phyloP scores from a whole-genome alignment of 2,113 vertebrate genomes.

The Pandion haliaetus region DNA sequence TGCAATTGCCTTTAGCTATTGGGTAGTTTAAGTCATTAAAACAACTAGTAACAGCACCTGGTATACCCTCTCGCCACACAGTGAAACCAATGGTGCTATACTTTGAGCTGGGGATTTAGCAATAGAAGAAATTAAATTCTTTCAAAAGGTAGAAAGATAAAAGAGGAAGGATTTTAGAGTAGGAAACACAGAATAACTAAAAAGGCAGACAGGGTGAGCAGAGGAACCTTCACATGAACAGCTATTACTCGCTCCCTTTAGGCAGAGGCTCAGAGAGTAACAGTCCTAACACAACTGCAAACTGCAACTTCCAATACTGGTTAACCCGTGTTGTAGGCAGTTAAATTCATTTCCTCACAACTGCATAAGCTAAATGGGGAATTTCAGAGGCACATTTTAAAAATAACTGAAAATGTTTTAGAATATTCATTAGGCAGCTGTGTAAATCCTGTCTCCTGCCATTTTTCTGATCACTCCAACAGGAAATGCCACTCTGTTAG shows the following conservation, averaged over 20 bases:
- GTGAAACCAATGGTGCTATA: accelerated
- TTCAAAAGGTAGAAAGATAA: background rate
- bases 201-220: background rate
- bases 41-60: background rate
- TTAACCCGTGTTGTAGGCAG: background rate
- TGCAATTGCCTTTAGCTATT: background rate
- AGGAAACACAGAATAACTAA: background rate
- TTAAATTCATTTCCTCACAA: background rate
- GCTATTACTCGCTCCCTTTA: background rate
- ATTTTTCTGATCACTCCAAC: background rate
- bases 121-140: background rate
- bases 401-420: background rate
- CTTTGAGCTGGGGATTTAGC: background rate
- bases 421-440: conserved; percentile 24
- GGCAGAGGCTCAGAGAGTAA: background rate
- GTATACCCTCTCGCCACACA: accelerated
- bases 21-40: background rate
- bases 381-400: background rate
- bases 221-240: background rate
- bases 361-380: background rate
- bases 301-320: background rate
- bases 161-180: background rate
- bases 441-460: background rate
- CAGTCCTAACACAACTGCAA: background rate
- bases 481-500: background rate